Percentiles rank a stretch among this genome's conserved stretches.
These are phyloP conservation scores for Galeopsomyia nigrocyanea DNA, from an alignment of 2,888 invertebrate genomes.

Conservation along the genomic window DNA sequence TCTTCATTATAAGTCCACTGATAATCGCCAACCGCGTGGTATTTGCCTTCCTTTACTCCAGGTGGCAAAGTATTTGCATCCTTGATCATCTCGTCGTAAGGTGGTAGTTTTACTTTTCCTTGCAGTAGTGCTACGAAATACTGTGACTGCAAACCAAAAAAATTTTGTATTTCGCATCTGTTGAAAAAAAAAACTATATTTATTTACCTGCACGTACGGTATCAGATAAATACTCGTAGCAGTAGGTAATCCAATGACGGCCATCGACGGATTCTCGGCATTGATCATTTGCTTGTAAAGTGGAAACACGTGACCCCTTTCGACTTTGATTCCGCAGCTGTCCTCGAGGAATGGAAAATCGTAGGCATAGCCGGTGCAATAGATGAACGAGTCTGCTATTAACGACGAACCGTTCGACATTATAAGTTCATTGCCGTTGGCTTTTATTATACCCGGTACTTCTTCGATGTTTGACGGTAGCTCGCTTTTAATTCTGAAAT, in stretches of 20 bases:
- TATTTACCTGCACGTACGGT: slow-evolving; percentile 82
- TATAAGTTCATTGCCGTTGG: slow-evolving; percentile 71
- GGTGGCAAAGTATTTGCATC: too few species aligned
- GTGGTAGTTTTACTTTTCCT: too few species aligned
- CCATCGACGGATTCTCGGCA: slow-evolving; percentile 82
- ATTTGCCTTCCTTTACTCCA: too few species aligned
- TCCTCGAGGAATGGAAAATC: slow-evolving; percentile 81
- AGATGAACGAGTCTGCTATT: slow-evolving; percentile 77
- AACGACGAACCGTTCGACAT: slow-evolving; percentile 76
- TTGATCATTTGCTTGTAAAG: slow-evolving; percentile 89
- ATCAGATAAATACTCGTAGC: slow-evolving; percentile 87
- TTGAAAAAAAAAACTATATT: too few species aligned
- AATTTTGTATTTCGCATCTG: too few species aligned
- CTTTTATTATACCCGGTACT: slow-evolving; percentile 72
- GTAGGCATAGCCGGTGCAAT: slow-evolving; percentile 83
- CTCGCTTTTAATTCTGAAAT: too few species aligned
- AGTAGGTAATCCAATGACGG: slow-evolving; percentile 83
- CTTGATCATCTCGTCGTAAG: too few species aligned
- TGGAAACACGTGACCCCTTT: slow-evolving; percentile 83
- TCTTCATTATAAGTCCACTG: too few species aligned
- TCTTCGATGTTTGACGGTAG: slow-evolving; percentile 70
- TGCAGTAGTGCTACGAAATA: too few species aligned
- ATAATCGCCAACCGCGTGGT: too few species aligned
- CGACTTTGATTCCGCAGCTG: slow-evolving; percentile 79
- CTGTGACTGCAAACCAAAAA: neutral